These are phyloP conservation scores for Semotilus atromaculatus DNA, from an alignment of 2,797 vertebrate species.

Conservation along the genomic window DNA sequence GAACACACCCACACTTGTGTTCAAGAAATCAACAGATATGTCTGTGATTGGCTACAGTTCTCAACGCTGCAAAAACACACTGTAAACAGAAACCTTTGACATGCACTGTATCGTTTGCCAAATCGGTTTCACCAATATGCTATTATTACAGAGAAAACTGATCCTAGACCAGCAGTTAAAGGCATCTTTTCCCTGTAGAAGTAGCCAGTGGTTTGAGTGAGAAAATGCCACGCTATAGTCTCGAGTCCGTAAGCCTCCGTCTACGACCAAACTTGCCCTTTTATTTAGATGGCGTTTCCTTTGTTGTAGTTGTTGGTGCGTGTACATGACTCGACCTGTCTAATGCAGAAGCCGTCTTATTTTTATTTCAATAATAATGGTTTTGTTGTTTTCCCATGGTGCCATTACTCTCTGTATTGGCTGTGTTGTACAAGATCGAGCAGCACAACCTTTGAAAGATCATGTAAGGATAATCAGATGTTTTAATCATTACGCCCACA, in stretches of 20 bases:
- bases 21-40: background rate
- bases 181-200: background rate
- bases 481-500: constrained; percentile 4
- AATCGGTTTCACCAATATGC: too few species aligned
- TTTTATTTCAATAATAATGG: background rate
- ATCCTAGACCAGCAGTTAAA: background rate
- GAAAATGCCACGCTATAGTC: background rate
- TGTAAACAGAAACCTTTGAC: background rate
- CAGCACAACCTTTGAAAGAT: background rate
- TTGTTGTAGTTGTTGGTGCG: background rate
- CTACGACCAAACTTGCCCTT: constrained; percentile 10
- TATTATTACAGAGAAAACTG: background rate
- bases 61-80: background rate
- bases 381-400: background rate
- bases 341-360: background rate
- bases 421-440: background rate
- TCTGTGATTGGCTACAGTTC: background rate
- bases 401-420: background rate
- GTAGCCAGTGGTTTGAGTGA: background rate
- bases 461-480: constrained; percentile 1
- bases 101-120: background rate
- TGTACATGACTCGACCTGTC: constrained; percentile 14
- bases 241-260: background rate
- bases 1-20: too few species aligned
- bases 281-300: background rate